Conservation (phyloP, 64 coral and sea anemone genomes). For the Dendronephthya gigantea region DNA sequence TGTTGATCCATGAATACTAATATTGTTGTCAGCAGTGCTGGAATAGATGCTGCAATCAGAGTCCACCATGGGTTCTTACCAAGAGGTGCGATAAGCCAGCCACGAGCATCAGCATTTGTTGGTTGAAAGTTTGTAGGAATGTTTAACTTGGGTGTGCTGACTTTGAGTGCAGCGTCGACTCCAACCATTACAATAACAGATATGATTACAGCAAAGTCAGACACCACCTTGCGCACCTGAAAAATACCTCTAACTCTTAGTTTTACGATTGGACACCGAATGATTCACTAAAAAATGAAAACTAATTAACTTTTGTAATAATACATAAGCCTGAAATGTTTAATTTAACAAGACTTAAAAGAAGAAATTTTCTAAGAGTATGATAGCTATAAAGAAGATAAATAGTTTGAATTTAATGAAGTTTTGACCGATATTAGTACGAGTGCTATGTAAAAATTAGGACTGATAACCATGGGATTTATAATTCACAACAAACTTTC, state of each 20-base stretch:
- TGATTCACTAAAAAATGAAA: neutral
- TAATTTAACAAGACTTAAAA: too few species aligned
- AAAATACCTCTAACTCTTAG: neutral
- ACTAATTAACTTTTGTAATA: neutral
- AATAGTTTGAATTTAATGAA: too few species aligned
- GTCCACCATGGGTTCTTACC: conserved; percentile 75
- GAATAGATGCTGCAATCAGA: conserved; percentile 72
- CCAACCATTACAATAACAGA: conserved; percentile 67
- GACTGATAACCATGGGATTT: too few species aligned
- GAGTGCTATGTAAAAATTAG: too few species aligned
- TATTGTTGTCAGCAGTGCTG: conserved; percentile 72
- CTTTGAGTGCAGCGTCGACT: conserved; percentile 49
- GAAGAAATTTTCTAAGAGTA: too few species aligned
- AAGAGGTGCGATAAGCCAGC: conserved; percentile 66
- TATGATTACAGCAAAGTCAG: conserved; percentile 87
- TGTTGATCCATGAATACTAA: conserved; percentile 97
- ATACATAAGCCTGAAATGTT: too few species aligned
- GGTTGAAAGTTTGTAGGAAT: conserved; percentile 67
- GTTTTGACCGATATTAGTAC: too few species aligned
- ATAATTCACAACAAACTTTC: too few species aligned
- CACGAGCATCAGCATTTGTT: conserved; percentile 45
- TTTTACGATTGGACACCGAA: neutral
- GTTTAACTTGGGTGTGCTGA: conserved; percentile 72
- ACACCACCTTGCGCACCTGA: conserved; percentile 65
- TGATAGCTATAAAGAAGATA: too few species aligned